Evolutionary conservation across 2,797 vertebrate species (phyloP).

Genomic region (Chelon auratus): DNA sequence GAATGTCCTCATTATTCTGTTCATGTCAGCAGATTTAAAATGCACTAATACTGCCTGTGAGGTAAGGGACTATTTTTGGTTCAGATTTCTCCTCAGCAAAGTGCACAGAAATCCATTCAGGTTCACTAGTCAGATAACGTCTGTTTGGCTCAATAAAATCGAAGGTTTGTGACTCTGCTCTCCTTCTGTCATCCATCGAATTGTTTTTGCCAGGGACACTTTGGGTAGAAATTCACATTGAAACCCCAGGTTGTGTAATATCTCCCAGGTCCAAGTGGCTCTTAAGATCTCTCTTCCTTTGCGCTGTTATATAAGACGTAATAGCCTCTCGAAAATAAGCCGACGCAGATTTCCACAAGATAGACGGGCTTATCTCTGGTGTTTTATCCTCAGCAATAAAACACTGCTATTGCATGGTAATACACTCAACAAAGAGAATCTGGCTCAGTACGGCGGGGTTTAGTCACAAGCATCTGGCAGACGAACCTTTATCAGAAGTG

Average conservation of each 20-base stretch:
- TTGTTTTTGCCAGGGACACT: conserved; percentile 36
- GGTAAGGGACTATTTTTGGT: conserved; percentile 24
- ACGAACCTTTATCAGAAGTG: conserved; percentile 9
- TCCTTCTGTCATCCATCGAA: background rate
- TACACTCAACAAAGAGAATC: conserved; percentile 40
- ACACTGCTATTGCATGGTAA: conserved; percentile 39
- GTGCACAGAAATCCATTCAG: conserved; percentile 19
- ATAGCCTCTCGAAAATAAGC: conserved; percentile 57
- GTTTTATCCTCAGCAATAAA: conserved; percentile 64
- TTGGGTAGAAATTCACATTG: conserved; percentile 38
- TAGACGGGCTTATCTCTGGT: conserved; percentile 53
- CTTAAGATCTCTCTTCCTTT: conserved; percentile 31
- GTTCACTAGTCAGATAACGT: conserved; percentile 25
- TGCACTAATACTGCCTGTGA: conserved; percentile 23
- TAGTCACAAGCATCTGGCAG: conserved; percentile 13
- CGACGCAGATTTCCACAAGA: conserved; percentile 56
- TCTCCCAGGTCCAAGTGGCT: conserved; percentile 39
- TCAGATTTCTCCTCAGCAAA: conserved; percentile 3
- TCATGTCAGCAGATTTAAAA: conserved; percentile 62
- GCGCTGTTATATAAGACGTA: conserved; percentile 28
- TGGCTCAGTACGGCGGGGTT: conserved; percentile 15
- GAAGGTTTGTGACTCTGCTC: conserved; percentile 5
- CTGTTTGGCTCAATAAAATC: conserved; percentile 17
- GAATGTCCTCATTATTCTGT: conserved; percentile 60
- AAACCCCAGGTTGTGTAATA: conserved; percentile 15